These are phyloP conservation scores for Athene noctua DNA, from an alignment of 2,113 vertebrate genomes.

Conservation along the genomic window DNA sequence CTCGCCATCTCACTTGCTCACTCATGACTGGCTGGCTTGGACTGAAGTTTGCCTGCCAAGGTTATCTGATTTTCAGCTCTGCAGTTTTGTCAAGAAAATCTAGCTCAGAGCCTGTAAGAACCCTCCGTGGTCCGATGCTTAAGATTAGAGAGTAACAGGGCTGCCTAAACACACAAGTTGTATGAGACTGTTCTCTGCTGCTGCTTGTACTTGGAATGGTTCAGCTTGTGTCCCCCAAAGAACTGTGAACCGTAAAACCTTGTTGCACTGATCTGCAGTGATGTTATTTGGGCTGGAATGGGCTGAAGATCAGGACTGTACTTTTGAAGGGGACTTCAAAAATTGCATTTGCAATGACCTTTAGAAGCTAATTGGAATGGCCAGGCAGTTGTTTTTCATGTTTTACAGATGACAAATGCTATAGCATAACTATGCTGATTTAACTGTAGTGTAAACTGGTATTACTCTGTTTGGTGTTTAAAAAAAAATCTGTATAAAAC, in stretches of 20 bases:
- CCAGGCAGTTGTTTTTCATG: not conserved
- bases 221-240: not conserved
- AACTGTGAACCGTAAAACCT: not conserved
- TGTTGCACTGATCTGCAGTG: not conserved
- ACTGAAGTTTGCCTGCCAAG: not conserved
- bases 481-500: not conserved
- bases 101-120: accelerated
- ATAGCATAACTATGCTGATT: not conserved
- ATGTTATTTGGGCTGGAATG: accelerated
- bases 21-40: not conserved
- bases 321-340: not conserved
- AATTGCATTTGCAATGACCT: not conserved
- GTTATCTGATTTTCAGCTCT: not conserved
- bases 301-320: not conserved
- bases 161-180: not conserved
- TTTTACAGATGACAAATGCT: not conserved
- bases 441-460: not conserved
- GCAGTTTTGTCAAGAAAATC: not conserved
- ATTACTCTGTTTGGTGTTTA: not conserved
- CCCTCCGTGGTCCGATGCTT: accelerated
- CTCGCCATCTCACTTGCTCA: not conserved
- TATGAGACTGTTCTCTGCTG: not conserved
- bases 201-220: not conserved
- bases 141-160: not conserved
- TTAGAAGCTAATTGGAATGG: not conserved